Base-by-base conservation (phyloP, 2,888 invertebrate genomes). In the Automeris io region DNA sequence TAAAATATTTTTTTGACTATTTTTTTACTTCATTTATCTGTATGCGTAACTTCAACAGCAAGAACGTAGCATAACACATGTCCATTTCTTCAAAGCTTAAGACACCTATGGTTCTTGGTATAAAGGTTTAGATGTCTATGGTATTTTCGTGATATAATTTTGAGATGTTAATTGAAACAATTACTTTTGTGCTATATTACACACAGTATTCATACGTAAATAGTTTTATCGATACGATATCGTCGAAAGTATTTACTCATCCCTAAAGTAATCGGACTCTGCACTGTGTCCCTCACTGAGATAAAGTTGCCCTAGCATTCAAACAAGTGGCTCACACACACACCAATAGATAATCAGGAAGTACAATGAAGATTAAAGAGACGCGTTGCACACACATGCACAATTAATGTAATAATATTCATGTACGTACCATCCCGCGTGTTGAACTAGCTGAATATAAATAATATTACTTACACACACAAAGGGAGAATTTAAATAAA, bases 351-450 rank as follows among this genome's bases (percentile, higher is more conserved):
- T 62, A 63, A 81, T 82, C 81, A 86, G 86, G 86, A 86, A 86
- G 85, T 85, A 85, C 82, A 85, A 85, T 81, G 70, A 76, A 82
- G 82, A 83, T 82, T 81, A 82, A 81, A 83, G 75, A 72, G 76
- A 75, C 77, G 70, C 62, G 66, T 76, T 70, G 68, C 80, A 73
- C 79, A 79, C 76, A 74, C 72, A 65, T 48, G 54, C 62, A 54
- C 61, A 63, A 62, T 67, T 74, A 81, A 80, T 71, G 75, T 81
- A 78, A 80, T 76, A 79, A 77, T 80, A 74, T 80, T 77, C 73
- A 60, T 78, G 61, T 67, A 64, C 61, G 60, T 60, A 65, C 60
- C 61, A 64, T 63, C 62, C 64, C 57, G 58, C 57, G 54, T 62
- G 72, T 69, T 65, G 65, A 68, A 63, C 73, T 70, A 66, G 67